phyloP scores from a whole-genome alignment of 1,140 invertebrate species.

The Adelges cooleyi region DNA sequence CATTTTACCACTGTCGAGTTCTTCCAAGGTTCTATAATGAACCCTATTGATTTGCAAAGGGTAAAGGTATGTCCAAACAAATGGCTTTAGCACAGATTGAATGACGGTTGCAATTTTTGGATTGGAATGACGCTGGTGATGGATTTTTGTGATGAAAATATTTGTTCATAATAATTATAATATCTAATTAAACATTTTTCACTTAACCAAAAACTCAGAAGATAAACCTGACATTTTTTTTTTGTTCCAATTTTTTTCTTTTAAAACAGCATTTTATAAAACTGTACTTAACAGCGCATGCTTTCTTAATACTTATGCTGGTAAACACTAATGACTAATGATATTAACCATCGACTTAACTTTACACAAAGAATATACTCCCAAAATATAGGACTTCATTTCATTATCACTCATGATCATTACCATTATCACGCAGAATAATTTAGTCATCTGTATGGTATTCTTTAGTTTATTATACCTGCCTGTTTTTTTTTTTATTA shows the following conservation, averaged over 20 bases:
- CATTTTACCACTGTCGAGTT: slow-evolving; percentile 99
- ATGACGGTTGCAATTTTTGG: slow-evolving; percentile 27
- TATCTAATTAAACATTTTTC: no score
- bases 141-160: slow-evolving; percentile 19
- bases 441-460: no score
- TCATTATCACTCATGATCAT: no score
- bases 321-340: no score
- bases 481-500: no score
- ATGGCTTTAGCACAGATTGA: slow-evolving; percentile 27
- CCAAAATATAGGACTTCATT: no score
- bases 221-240: not conserved
- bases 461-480: no score
- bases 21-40: slow-evolving; percentile 99
- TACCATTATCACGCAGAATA: no score
- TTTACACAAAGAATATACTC: no score
- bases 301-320: not conserved
- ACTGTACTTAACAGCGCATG: slow-evolving; percentile 9
- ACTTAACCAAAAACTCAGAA: no score
- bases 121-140: slow-evolving; percentile 27
- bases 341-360: no score
- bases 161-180: no score
- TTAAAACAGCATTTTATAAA: not conserved
- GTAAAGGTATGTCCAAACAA: slow-evolving; percentile 75
- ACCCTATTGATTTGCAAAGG: slow-evolving; percentile 95
- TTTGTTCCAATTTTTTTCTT: not conserved